Evolutionary conservation across 2,888 invertebrate species (phyloP), one percentile per base, ranked within the genome.

Genomic region (Hemistola chrysoprasaria): DNA sequence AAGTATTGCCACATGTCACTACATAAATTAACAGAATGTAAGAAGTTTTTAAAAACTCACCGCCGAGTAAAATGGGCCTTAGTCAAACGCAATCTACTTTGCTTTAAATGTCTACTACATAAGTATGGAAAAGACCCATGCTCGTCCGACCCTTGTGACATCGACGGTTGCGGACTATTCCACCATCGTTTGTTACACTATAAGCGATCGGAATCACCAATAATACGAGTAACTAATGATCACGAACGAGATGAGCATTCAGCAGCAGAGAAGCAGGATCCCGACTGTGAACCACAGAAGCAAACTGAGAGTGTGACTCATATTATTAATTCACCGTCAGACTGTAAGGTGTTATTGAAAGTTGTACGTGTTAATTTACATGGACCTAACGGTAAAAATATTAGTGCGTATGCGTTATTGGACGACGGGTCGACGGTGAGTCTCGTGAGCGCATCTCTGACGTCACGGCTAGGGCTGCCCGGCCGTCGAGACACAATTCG

Each of bases 351-450:
- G 26, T 10, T 26, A 6, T 6, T 26, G 10, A 26, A 10, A 26
- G 10, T 10, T 5, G 26, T 26, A 5, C 26, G 10, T 9, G 10
- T 10, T 5, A 9, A 10, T 10, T 9, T 26, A 6, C 11, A 26
- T 11, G 3, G 10, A 2, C 11, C 3, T 9, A 26, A 26, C 11
- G 26, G 26, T 1, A 26, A 10, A 6, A n/a, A n/a, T n/a, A 10
- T 26, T 2, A 10, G 6, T 6, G 10, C 26, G 3, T 2, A 10
- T 6, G 26, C 26, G 6, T 26, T 26, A 10, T 10, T 26, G 0
- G 62, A 63, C 21, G 59, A 59, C 22, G 65, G 59, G 1, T 51
- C 62, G 0, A 54, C 56, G 1, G 56, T 60, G 6, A 36, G 53
- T 1, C 8, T 60, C 6, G 49, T 62, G 11, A 52, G 50, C 25